Percentiles rank a stretch among this genome's conserved stretches.
These are phyloP conservation scores for Paraplagusia blochii DNA, from an alignment of 2,113 vertebrate genomes.

Conservation along the genomic window DNA sequence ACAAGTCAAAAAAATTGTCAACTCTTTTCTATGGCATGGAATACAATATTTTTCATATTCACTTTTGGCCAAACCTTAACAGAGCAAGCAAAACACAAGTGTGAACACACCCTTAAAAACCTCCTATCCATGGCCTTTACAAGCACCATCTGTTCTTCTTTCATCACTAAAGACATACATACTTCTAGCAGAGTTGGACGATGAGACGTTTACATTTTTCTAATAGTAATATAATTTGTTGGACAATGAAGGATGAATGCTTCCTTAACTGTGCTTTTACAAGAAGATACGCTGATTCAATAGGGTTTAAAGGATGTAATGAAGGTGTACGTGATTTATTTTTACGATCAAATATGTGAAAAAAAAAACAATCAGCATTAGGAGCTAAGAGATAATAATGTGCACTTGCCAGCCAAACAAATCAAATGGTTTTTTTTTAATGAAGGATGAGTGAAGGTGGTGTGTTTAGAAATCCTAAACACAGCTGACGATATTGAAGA, in stretches of 20 bases:
- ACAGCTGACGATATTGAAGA: no score
- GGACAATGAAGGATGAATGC: slow-evolving; percentile 45
- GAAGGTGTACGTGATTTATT: slow-evolving; percentile 39
- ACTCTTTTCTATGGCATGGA: no score
- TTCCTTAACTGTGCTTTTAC: slow-evolving; percentile 38
- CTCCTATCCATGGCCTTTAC: background rate
- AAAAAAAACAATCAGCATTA: slow-evolving; percentile 14
- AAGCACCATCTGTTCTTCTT: background rate
- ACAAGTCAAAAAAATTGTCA: no score
- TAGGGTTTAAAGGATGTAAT: slow-evolving; percentile 48
- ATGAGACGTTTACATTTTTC: slow-evolving; percentile 38
- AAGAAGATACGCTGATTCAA: slow-evolving; percentile 29
- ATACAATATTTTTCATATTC: no score
- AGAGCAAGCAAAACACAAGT: no score
- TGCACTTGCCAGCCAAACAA: slow-evolving; percentile 22
- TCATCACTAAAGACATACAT: slow-evolving; percentile 2
- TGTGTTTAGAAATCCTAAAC: no score
- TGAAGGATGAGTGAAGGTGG: slow-evolving; percentile 51
- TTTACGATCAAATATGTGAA: slow-evolving; percentile 21
- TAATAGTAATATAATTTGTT: slow-evolving; percentile 31
- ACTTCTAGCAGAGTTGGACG: slow-evolving; percentile 7
- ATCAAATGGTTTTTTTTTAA: slow-evolving; percentile 6
- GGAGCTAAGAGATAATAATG: slow-evolving; percentile 20
- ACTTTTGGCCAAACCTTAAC: no score
- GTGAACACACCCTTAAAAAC: no score